A percentile compares a stretch with the other conserved stretches of the same genome.
Conservation (phyloP, 2,888 invertebrate genomes). For the Cotesia congregata region DNA sequence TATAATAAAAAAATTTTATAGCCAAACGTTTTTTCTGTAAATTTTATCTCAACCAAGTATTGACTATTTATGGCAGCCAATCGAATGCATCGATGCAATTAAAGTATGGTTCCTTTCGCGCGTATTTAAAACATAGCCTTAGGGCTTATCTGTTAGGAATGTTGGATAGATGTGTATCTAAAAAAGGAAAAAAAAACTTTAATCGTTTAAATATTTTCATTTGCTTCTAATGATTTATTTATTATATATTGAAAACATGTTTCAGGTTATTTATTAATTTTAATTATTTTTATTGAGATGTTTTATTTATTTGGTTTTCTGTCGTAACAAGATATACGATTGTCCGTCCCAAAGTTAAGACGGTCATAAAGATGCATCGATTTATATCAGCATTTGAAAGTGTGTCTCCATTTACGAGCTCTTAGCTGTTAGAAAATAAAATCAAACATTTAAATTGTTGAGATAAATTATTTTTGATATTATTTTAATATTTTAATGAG, state of each 20-base stretch:
- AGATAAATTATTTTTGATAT: not conserved
- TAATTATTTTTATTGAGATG: not conserved
- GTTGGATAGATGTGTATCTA: not conserved
- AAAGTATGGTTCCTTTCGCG: not conserved
- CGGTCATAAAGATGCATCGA: slow-evolving; percentile 8
- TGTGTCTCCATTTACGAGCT: slow-evolving; percentile 3
- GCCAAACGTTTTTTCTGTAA: not conserved
- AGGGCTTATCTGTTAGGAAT: not conserved
- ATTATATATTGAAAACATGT: not conserved
- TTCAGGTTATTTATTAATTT: not conserved
- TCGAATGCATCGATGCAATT: slow-evolving; percentile 13
- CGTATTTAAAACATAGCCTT: not conserved
- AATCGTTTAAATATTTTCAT: not conserved
- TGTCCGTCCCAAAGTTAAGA: not conserved
- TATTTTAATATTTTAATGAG: not conserved
- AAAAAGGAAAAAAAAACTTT: not conserved
- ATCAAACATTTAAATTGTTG: not conserved
- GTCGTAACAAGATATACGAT: not conserved
- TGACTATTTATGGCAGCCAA: slow-evolving; percentile 14
- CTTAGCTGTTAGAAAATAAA: not conserved
- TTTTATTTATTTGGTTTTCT: not conserved
- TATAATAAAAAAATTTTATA: not conserved
- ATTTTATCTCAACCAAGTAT: not conserved
- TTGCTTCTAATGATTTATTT: not conserved
- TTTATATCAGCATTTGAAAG: not conserved